Percentiles rank a stretch among this genome's conserved stretches.
These are phyloP conservation scores for Nerophis lumbriciformis DNA, from an alignment of 2,113 vertebrate genomes.

Conservation along the genomic window DNA sequence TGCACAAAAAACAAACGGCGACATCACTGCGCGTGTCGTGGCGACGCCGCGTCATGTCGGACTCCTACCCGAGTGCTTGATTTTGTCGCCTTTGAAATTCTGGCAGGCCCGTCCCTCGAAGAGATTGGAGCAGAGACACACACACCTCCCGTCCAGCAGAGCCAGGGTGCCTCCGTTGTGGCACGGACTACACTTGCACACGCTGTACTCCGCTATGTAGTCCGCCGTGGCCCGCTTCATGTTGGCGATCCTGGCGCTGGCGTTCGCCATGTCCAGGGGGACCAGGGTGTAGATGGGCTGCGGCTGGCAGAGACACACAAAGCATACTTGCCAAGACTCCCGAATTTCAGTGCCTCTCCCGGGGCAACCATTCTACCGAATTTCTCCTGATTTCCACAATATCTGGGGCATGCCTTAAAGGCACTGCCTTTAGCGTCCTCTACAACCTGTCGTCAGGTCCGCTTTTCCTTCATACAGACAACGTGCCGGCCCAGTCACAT, in stretches of 20 bases:
- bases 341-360: no score
- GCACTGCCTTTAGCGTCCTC: no score
- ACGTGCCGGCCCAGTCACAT: no score
- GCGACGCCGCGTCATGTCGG: no score
- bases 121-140: slow-evolving; percentile 70
- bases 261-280: slow-evolving; percentile 69
- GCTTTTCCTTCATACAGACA: no score
- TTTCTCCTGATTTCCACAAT: no score
- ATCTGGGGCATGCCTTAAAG: no score
- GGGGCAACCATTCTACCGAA: no score
- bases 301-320: slow-evolving; percentile 47
- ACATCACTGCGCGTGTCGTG: no score
- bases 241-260: slow-evolving; percentile 73
- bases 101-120: slow-evolving; percentile 80
- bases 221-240: slow-evolving; percentile 75
- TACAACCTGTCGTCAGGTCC: no score
- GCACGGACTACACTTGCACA: slow-evolving; percentile 81
- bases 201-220: slow-evolving; percentile 78
- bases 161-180: slow-evolving; percentile 78
- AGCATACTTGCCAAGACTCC: no score
- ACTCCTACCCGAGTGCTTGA: not conserved
- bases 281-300: slow-evolving; percentile 78
- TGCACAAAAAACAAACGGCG: slow-evolving; percentile 16
- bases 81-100: slow-evolving; percentile 45
- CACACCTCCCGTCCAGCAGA: slow-evolving; percentile 78